Percentiles rank a stretch among this genome's conserved stretches.
phyloP scores from a whole-genome alignment of 2,113 vertebrate genomes.

The Suncus etruscus region DNA sequence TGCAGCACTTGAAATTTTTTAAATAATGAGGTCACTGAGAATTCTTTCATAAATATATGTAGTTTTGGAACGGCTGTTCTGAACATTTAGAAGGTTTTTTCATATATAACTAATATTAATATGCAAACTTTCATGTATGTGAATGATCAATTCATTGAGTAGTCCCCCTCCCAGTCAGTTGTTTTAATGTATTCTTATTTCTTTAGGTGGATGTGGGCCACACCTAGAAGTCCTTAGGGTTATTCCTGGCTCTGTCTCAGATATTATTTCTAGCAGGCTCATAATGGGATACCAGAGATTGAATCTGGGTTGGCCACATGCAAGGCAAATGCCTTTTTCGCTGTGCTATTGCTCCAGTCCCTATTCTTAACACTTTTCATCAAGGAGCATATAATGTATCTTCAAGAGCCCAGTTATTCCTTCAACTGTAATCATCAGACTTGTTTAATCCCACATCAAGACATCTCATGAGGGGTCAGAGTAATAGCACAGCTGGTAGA shows the following conservation, averaged over 20 bases:
- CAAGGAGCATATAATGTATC: not conserved
- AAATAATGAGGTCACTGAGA: constrained; percentile 30
- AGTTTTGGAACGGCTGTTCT: constrained; percentile 1
- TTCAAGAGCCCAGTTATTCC: not conserved
- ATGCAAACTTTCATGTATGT: constrained; percentile 14
- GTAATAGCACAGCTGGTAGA: too few species aligned
- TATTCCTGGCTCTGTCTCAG: too few species aligned
- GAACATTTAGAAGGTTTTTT: not conserved
- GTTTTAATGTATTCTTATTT: constrained; percentile 29
- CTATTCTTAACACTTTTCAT: constrained; percentile 28
- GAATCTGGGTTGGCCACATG: too few species aligned
- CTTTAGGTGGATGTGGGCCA: not conserved
- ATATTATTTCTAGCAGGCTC: too few species aligned
- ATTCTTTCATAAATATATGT: not conserved
- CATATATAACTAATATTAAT: not conserved
- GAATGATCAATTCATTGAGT: not conserved
- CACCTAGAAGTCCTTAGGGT: too few species aligned
- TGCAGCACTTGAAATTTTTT: not conserved
- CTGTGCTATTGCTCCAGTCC: too few species aligned
- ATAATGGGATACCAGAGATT: too few species aligned
- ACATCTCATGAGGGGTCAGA: not conserved
- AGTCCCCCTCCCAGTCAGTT: not conserved
- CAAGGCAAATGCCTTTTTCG: too few species aligned
- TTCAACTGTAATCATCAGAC: not conserved
- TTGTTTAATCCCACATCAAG: not conserved